Evolutionary conservation across 2,797 vertebrate species (phyloP).

Genomic region (Enteromius argenteus): DNA sequence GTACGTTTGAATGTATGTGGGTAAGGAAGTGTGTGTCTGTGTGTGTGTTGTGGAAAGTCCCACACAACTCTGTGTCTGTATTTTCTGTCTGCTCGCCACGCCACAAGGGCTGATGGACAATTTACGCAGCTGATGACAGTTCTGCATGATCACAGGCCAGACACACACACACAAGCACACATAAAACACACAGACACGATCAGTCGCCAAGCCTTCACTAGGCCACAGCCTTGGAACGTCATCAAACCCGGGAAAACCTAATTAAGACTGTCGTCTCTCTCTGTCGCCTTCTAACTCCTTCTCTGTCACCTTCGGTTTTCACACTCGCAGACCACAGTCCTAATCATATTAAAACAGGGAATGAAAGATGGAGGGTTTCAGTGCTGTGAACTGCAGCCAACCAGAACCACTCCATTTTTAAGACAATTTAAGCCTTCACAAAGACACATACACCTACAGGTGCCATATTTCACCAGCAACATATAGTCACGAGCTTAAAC

Average conservation of each 20-base stretch:
- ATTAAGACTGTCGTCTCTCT: slow-evolving; percentile 70
- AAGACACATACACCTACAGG: slow-evolving; percentile 10
- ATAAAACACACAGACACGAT: slow-evolving; percentile 35
- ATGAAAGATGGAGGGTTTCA: slow-evolving; percentile 44
- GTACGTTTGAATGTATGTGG: not conserved
- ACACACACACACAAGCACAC: slow-evolving; percentile 45
- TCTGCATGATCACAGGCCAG: slow-evolving; percentile 89
- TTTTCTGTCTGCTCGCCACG: slow-evolving; percentile 75
- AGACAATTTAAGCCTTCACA: slow-evolving; percentile 22
- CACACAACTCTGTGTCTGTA: slow-evolving; percentile 72
- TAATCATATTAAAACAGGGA: slow-evolving; percentile 61
- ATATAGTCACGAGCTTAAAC: not conserved
- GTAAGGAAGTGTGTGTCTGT: slow-evolving; percentile 43
- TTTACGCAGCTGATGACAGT: slow-evolving; percentile 87
- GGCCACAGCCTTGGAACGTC: slow-evolving; percentile 78
- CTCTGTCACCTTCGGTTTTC: slow-evolving; percentile 44
- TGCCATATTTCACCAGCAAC: slow-evolving; percentile 34
- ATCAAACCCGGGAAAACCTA: slow-evolving; percentile 80
- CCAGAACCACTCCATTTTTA: slow-evolving; percentile 18
- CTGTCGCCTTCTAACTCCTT: slow-evolving; percentile 47
- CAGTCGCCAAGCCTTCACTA: slow-evolving; percentile 42
- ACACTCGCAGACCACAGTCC: slow-evolving; percentile 48
- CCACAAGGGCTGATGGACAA: slow-evolving; percentile 82
- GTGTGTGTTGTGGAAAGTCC: slow-evolving; percentile 72
- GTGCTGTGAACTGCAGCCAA: slow-evolving; percentile 20